Evolutionary conservation across 2,113 vertebrate genomes (phyloP), one percentile per base, ranked within the genome.

Genomic region (Chaetorhynchus papuensis): DNA sequence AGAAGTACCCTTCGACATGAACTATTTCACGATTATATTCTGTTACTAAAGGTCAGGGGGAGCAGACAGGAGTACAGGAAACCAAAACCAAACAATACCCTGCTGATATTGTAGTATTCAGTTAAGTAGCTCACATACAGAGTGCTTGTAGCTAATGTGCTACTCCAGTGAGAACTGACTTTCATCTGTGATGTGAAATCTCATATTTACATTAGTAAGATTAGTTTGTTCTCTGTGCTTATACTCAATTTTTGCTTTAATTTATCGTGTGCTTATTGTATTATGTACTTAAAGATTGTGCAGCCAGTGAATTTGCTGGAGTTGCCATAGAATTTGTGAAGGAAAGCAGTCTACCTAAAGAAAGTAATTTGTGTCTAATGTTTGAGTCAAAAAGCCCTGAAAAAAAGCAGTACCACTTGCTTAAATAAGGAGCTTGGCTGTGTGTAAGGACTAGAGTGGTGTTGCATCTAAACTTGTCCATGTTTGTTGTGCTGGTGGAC

Each of bases 381-480:
- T 44, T 21, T 42, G 31, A 4, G 22, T 76, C 4, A 69, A 44
- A 45, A 56, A 42, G n/a, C 3, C 4, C 20, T 57, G 19, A 23
- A 76, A 54, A 75, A 82, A 31, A 7, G 2, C 11, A 74, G 10
- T 23, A 22, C 2, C 6, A 14, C 15, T 42, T 85, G 35, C 37
- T 77, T 72, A 33, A 74, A 54, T 21, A 42, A 54, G 56, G 33
- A 33, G 15, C 15, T 82, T 26, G 53, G 42, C 42, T 65, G 5
- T 57, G 7, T 69, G 0, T 31, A n/a, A 70, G 54, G 47, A 45
- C 7, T 19, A 33, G 16, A 54, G 31, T 0, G 0, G 14, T 26
- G 21, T 50, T 1, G 1, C 6, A n/a, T 37, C 30, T 45, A 13
- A 45, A 17, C 10, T 57, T 22, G 33, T 4, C 17, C 18, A 0